These are phyloP conservation scores for Chiroxiphia lanceolata DNA, from an alignment of 2,797 vertebrate genomes.

Conservation along the genomic window DNA sequence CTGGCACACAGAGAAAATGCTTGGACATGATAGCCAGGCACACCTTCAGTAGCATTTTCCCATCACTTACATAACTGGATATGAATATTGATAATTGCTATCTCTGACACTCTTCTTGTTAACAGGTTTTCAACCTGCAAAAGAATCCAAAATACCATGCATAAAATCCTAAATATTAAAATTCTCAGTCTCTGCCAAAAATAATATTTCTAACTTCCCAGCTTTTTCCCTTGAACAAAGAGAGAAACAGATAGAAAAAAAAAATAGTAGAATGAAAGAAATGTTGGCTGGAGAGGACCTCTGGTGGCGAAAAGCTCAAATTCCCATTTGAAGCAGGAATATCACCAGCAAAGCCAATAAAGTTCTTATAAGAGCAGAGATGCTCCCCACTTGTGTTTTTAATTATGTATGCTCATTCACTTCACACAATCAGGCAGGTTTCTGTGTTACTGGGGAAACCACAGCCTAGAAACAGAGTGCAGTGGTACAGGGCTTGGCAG, in stretches of 20 bases:
- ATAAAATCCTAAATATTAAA: neutral
- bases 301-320: slow-evolving; percentile 30
- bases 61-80: neutral
- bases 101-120: neutral
- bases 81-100: slow-evolving; percentile 1
- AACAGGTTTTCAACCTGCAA: neutral
- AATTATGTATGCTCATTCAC: neutral
- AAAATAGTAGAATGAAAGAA: neutral
- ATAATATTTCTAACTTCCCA: neutral
- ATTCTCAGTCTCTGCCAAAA: slow-evolving; percentile 3
- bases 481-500: neutral
- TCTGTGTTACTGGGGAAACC: slow-evolving; percentile 14
- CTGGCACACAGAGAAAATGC: neutral
- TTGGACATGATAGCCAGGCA: neutral
- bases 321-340: neutral
- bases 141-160: neutral
- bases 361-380: neutral
- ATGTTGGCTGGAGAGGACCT: slow-evolving; percentile 22
- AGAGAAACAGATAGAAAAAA: neutral
- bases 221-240: neutral
- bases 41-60: neutral
- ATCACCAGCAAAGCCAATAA: neutral
- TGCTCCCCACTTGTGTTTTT: neutral
- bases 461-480: neutral
- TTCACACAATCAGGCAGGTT: neutral